Evolutionary conservation across 2,113 vertebrate species (phyloP), one percentile per base, ranked within the genome.

Genomic region (Hyla sarda): DNA sequence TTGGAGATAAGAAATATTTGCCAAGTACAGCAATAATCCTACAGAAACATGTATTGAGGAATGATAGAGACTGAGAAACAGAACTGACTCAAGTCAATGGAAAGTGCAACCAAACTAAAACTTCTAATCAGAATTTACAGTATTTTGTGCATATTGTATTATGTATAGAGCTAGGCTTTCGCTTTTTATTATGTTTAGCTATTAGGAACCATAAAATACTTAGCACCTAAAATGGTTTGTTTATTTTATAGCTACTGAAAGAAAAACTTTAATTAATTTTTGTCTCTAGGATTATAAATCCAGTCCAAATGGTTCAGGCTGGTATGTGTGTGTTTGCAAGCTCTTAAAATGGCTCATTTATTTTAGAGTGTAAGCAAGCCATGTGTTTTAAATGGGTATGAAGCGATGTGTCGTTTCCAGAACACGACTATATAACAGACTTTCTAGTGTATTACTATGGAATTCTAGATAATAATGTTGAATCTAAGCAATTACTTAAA

Each of bases 211-310:
- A 71, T 69, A 54, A 82, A 73, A 62, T 80, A 50, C 65, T 80
- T 25, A 80, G 67, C 28, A 65, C 50, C 76, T 79, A 80, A 84
- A 80, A 82, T 81, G 50, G 65, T 28, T 74, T 87, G 69, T 87
- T 87, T 87, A 87, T 58, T 81, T 82, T 87, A 82, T 74, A 50
- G 67, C 14, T 34, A 56, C 13, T 48, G 67, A 50, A 72, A 78
- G 60, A 74, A 87, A 71, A 79, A 86, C 76, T 81, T 71, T 81
- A 86, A 86, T 86, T 86, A 86, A 73, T 82, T 74, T 74, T 73
- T 28, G n/a, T 41, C 47, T 72, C 32, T 47, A 60, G 52, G 37
- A 82, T 87, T 74, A 72, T 86, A 87, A 87, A 82, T 87, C 67
- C 52, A 73, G 48, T 16, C 34, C 65, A 82, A 87, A 82, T 60